A percentile compares a stretch with the other conserved stretches of the same genome.
phyloP scores from a whole-genome alignment of 2,888 invertebrate genomes.

The Euproctis similis region DNA sequence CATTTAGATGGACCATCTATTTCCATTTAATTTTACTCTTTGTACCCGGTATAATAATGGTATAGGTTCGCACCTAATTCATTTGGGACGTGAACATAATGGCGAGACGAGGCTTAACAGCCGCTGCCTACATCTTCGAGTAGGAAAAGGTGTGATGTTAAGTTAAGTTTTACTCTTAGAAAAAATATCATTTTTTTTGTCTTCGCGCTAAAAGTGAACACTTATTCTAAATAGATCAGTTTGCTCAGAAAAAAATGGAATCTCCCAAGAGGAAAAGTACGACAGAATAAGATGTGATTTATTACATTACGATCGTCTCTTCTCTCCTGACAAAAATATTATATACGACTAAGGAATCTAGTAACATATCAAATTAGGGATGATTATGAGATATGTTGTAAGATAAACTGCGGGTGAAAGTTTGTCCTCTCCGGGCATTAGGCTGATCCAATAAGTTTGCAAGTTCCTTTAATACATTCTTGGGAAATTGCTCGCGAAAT shows the following conservation, averaged over 20 bases:
- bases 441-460: conserved; percentile 26
- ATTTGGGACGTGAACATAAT: too few species aligned
- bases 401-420: conserved; percentile 24
- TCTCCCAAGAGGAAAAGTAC: conserved; percentile 2
- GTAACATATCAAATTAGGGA: conserved; percentile 25
- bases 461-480: conserved; percentile 22
- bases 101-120: too few species aligned
- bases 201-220: conserved; percentile 1
- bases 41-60: too few species aligned
- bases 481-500: conserved; percentile 19
- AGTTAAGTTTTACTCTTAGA: too few species aligned
- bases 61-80: too few species aligned
- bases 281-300: conserved; percentile 15
- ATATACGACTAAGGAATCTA: conserved; percentile 10
- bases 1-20: too few species aligned
- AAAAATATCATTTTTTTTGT: too few species aligned
- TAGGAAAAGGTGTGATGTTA: too few species aligned
- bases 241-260: not conserved
- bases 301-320: conserved; percentile 15
- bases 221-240: conserved; percentile 2
- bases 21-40: too few species aligned
- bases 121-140: too few species aligned
- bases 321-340: conserved; percentile 12
- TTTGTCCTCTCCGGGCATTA: conserved; percentile 20
- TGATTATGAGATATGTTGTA: conserved; percentile 27